Base-by-base conservation (phyloP, 92 coral and sea anemone genomes). In the Siderastrea siderea region DNA sequence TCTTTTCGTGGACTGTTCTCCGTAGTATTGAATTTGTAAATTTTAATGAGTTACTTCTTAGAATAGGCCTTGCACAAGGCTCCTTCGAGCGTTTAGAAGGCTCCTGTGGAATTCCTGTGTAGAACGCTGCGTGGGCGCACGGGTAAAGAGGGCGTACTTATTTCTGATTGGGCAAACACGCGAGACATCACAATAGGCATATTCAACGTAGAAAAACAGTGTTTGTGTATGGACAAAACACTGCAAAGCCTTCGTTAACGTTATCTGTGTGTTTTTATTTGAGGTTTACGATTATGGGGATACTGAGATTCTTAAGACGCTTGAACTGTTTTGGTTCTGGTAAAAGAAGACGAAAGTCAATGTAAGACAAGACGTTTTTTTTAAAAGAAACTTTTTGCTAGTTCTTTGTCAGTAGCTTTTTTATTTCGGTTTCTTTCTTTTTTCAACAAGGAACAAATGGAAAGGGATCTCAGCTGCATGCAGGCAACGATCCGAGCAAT, bases 231-330 rank as follows among this genome's bases (percentile, higher is more conserved):
- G 3, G 62, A 62, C 13, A 26, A 26, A 26, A 14, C 55, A 26
- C 64, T 81, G 86, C 26, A 7, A 81, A 16, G 4, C 46, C 57
- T 51, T 38, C 69, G 58, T 69, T 46, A 1, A 47, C 17, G 52
- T 55, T 70, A 58, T 74, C 52, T n/a, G 7, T n/a, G 44, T 46
- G 9, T 46, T 58, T 70, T 82, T 1, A 44, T 13, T 69, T 11
- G 16, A 57, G 15, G 16, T 10, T 70, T 46, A 14, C 46, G 48
- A 70, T 0, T 7, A 82, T 82, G 86, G 78, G 86, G 3, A 45
- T 82, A 70, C 64, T 15, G n/a, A 26, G 54, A 82, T 69, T 82
- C 58, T 16, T 82, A 1, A 55, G 86, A 82, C 54, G 78, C 17
- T 67, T 82, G 64, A 82, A 54, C 47, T 82, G 78, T 26, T 82